Percentiles rank a stretch among this genome's conserved stretches.
Conservation (phyloP, 1,140 invertebrate genomes). For the Adoxophyes honmai region DNA sequence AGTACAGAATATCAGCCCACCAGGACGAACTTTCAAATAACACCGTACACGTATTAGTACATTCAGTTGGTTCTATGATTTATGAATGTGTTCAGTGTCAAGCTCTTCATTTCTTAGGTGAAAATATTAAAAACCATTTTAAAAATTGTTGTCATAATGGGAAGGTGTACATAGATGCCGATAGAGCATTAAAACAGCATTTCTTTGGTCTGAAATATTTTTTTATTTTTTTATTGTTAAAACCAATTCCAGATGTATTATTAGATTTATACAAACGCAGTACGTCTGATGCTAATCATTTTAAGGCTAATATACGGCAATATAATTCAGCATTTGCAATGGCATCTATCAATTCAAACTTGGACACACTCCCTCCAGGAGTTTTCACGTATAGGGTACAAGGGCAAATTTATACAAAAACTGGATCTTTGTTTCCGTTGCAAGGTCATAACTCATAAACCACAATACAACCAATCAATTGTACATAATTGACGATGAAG, state of each 20-base stretch:
- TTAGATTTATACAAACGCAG: constrained; percentile 36
- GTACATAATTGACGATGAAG: constrained; percentile 33
- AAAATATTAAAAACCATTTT: constrained; percentile 31
- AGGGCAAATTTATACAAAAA: constrained; percentile 33
- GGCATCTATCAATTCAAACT: constrained; percentile 33
- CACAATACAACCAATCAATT: constrained; percentile 31
- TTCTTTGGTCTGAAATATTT: too few relatives aligned
- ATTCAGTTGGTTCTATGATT: constrained; percentile 33
- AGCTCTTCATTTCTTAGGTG: constrained; percentile 30
- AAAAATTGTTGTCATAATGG: constrained; percentile 35
- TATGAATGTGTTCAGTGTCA: constrained; percentile 30
- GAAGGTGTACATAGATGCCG: constrained; percentile 25
- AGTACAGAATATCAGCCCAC: constrained; percentile 27
- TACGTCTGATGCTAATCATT: constrained; percentile 33
- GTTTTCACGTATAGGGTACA: constrained; percentile 31
- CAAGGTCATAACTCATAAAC: constrained; percentile 33
- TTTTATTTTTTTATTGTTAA: too few relatives aligned
- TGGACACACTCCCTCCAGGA: constrained; percentile 27
- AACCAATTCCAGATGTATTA: constrained; percentile 31
- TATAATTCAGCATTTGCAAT: constrained; percentile 33
- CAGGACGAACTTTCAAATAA: constrained; percentile 30
- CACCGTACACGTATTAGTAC: constrained; percentile 26
- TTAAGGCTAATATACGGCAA: constrained; percentile 28
- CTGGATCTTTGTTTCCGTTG: constrained; percentile 22
- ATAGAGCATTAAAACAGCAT: constrained; percentile 26